Evolutionary conservation across 2,113 vertebrate species (phyloP).

Genomic region (Platanista minor): DNA sequence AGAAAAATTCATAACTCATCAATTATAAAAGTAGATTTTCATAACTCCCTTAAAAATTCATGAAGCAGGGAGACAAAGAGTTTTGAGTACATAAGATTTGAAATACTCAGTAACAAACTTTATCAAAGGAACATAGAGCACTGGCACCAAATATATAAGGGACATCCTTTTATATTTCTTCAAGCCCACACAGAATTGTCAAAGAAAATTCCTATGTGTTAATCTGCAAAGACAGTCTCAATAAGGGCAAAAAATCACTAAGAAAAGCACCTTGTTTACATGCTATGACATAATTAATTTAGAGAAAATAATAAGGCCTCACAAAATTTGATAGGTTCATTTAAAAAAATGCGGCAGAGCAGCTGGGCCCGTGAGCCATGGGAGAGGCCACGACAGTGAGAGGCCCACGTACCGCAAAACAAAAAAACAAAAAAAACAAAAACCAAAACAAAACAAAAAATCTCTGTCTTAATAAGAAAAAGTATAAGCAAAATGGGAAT

Average conservation of each 20-base stretch:
- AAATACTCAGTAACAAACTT: background rate
- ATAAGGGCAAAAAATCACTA: background rate
- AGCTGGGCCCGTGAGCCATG: no score
- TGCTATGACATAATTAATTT: background rate
- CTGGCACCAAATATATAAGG: background rate
- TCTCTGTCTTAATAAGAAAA: background rate
- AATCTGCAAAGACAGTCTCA: background rate
- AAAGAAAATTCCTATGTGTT: background rate
- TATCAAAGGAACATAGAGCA: background rate
- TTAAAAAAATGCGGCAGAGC: no score
- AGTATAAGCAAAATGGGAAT: background rate
- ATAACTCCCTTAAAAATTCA: background rate
- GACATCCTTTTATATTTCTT: background rate
- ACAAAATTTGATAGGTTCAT: background rate
- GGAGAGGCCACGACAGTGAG: no score
- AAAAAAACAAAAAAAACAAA: no score
- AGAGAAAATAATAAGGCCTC: background rate
- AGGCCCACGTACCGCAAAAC: no score
- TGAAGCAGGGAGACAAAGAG: background rate
- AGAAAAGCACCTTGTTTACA: background rate
- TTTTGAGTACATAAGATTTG: background rate
- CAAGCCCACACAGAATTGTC: background rate
- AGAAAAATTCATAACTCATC: no score
- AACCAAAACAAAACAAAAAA: no score
- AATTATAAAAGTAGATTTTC: background rate